phyloP scores from a whole-genome alignment of 2,113 vertebrate species.

The Brachypteracias leptosomus region DNA sequence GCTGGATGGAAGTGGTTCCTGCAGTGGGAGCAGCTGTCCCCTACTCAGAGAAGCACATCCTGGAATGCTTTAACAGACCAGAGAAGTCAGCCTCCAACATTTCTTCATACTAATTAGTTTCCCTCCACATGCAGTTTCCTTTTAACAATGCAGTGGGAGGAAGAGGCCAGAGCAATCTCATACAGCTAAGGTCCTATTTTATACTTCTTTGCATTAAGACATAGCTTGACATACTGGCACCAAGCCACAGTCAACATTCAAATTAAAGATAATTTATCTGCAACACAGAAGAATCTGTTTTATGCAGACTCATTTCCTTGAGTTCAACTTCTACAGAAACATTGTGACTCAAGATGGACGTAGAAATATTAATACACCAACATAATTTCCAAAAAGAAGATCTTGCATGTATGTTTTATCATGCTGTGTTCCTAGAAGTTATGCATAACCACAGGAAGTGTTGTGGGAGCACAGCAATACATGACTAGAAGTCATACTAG shows the following conservation, averaged over 20 bases:
- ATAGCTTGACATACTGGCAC: neutral
- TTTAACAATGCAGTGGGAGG: neutral
- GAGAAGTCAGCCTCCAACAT: neutral
- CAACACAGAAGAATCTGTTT: neutral
- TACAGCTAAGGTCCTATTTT: neutral
- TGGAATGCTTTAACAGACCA: neutral
- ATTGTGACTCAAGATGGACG: neutral
- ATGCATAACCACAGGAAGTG: neutral
- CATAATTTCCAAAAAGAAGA: neutral
- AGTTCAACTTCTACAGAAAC: neutral
- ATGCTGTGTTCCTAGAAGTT: neutral
- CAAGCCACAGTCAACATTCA: neutral
- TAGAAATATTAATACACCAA: neutral
- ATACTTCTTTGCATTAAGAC: neutral
- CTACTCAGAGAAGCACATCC: neutral
- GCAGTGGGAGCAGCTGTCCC: neutral
- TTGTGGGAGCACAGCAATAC: neutral
- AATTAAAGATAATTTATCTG: neutral
- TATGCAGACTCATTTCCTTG: neutral
- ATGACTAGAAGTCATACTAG: neutral
- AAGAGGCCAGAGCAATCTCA: neutral
- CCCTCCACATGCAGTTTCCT: neutral
- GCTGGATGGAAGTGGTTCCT: neutral
- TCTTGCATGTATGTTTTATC: neutral
- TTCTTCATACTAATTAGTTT: neutral